phyloP scores from a whole-genome alignment of 2,888 invertebrate species.

The Chrysodeixis includens region DNA sequence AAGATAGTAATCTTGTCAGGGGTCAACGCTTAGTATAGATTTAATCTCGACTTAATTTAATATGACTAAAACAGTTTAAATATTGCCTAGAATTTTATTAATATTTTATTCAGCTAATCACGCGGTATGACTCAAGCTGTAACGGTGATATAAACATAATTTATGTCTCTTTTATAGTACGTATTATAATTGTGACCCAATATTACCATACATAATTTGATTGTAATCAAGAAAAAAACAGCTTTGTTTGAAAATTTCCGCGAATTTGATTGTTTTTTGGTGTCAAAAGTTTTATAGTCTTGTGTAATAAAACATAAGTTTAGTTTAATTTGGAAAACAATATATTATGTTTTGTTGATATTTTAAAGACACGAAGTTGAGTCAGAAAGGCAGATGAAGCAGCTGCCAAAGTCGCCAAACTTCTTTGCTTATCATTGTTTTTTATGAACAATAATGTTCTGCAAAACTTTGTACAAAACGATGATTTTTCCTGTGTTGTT shows the following conservation, averaged over 20 bases:
- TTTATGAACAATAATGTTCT: conserved; percentile 18
- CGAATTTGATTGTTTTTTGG: background rate
- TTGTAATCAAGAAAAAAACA: conserved; percentile 15
- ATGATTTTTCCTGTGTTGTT: background rate
- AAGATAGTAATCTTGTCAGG: background rate
- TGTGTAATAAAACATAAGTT: background rate
- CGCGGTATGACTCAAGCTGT: conserved; percentile 28
- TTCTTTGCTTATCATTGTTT: conserved; percentile 35
- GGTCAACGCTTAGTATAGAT: conserved; percentile 15
- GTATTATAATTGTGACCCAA: conserved; percentile 36
- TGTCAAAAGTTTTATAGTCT: conserved; percentile 5
- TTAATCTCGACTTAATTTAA: conserved; percentile 9
- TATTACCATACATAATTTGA: conserved; percentile 33
- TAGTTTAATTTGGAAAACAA: background rate
- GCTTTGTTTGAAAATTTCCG: conserved; percentile 11
- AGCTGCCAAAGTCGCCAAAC: conserved; percentile 36
- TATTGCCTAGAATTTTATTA: conserved; percentile 17
- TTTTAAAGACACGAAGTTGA: conserved; percentile 15
- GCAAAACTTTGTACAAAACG: background rate
- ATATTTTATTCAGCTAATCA: conserved; percentile 35
- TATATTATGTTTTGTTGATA: conserved; percentile 8
- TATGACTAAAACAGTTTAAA: conserved; percentile 30
- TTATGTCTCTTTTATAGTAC: conserved; percentile 35
- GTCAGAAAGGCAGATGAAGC: conserved; percentile 22
- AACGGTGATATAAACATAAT: conserved; percentile 36